phyloP scores from a whole-genome alignment of 2,888 invertebrate genomes.

The Drosophila testacea region DNA sequence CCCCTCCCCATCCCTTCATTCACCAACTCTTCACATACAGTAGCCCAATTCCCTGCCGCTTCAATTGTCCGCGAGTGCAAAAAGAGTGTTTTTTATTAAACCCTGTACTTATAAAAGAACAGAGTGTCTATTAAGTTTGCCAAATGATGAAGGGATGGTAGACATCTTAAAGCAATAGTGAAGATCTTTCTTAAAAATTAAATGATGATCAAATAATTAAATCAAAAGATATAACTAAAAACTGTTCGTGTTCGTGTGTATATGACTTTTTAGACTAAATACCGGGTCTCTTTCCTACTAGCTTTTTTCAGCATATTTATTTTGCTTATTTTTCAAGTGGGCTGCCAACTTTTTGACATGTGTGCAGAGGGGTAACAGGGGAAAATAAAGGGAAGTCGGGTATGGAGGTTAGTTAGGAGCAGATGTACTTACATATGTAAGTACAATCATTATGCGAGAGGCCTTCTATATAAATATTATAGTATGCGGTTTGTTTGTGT shows the following conservation, averaged over 20 bases:
- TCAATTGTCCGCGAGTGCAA: slow-evolving; percentile 65
- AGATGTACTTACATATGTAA: slow-evolving; percentile 71
- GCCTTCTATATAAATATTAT: slow-evolving; percentile 56
- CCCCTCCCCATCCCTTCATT: not conserved
- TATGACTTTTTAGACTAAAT: too few relatives aligned
- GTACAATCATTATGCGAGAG: slow-evolving; percentile 73
- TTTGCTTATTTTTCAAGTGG: slow-evolving; percentile 54
- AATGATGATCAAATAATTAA: too few relatives aligned
- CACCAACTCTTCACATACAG: not conserved
- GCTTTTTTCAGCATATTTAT: slow-evolving; percentile 38
- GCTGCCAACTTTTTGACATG: slow-evolving; percentile 62
- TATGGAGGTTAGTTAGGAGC: slow-evolving; percentile 52
- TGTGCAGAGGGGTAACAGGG: slow-evolving; percentile 3
- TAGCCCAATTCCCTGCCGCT: slow-evolving; percentile 24
- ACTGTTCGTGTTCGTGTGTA: too few relatives aligned
- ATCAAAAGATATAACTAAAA: too few relatives aligned
- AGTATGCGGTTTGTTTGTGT: slow-evolving; percentile 34
- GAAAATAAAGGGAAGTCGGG: not conserved
- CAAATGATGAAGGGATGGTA: too few relatives aligned
- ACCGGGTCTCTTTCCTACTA: too few relatives aligned
- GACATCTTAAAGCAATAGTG: too few relatives aligned
- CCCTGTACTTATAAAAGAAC: too few relatives aligned
- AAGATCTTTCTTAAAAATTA: too few relatives aligned
- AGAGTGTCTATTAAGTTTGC: too few relatives aligned
- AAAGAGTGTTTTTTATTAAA: slow-evolving; percentile 12